Conservation (phyloP, 1,140 invertebrate genomes). For the Megathymus violae region DNA sequence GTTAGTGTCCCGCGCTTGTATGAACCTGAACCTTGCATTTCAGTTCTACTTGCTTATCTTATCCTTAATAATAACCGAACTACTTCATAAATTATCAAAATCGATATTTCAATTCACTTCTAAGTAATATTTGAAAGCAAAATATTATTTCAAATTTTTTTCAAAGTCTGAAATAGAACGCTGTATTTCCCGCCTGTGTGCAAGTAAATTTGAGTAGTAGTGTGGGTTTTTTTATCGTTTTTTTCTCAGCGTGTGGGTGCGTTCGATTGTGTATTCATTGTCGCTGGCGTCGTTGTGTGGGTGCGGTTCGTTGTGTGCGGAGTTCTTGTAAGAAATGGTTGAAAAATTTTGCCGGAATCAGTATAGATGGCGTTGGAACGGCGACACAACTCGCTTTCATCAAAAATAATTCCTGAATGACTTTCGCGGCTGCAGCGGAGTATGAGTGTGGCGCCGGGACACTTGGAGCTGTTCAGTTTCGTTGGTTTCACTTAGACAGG, state of each 20-base stretch:
- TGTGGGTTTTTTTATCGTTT: constrained; percentile 82
- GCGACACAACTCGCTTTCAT: constrained; percentile 64
- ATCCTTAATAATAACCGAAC: constrained; percentile 60
- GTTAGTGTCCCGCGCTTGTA: constrained; percentile 69
- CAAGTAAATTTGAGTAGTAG: constrained; percentile 55
- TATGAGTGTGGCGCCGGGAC: not conserved
- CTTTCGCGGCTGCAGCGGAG: constrained; percentile 12
- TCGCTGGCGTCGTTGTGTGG: constrained; percentile 45
- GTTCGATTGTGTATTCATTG: constrained; percentile 73
- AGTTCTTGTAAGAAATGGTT: constrained; percentile 82
- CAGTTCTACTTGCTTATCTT: constrained; percentile 70
- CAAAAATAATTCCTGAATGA: constrained; percentile 61
- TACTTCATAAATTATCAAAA: constrained; percentile 50
- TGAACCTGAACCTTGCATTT: constrained; percentile 78
- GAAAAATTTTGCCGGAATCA: constrained; percentile 78
- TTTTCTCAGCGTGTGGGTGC: constrained; percentile 80
- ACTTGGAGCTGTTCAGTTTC: constrained; percentile 2
- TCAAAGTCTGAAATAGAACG: constrained; percentile 57
- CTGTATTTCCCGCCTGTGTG: constrained; percentile 50
- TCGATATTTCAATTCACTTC: constrained; percentile 29
- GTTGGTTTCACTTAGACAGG: not conserved
- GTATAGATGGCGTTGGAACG: constrained; percentile 77
- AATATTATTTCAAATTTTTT: constrained; percentile 37
- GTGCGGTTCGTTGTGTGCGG: constrained; percentile 51
- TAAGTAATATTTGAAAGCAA: constrained; percentile 5